A percentile compares a stretch with the other conserved stretches of the same genome.
phyloP scores from a whole-genome alignment of 2,113 vertebrate species.

The Bombycilla garrulus region DNA sequence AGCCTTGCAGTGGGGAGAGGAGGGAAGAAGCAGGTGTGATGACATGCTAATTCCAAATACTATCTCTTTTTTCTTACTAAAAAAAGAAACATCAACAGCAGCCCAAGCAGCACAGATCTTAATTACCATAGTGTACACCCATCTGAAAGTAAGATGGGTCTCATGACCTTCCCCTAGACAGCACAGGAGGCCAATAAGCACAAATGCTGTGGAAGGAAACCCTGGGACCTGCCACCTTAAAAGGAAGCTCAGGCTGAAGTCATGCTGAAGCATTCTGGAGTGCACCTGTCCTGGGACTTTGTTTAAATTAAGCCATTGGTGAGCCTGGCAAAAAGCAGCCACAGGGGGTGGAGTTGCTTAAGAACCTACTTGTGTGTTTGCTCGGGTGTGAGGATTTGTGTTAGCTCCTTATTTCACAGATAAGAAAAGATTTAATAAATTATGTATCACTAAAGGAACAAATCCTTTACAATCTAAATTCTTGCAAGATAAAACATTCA shows the following conservation, averaged over 20 bases:
- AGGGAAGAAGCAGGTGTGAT: not conserved
- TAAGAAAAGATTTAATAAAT: not conserved
- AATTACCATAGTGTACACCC: not conserved
- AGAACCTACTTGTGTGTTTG: slow-evolving; percentile 4
- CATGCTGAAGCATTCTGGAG: not conserved
- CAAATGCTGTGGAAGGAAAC: not conserved
- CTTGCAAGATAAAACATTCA: not conserved
- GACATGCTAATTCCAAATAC: not conserved
- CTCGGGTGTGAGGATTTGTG: not conserved
- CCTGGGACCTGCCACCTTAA: not conserved
- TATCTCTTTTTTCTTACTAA: not conserved
- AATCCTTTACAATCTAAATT: not conserved
- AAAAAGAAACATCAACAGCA: not conserved
- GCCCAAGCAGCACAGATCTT: not conserved
- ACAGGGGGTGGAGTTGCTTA: not conserved
- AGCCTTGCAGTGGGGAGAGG: not conserved
- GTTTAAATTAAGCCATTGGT: slow-evolving; percentile 19
- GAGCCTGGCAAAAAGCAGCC: slow-evolving; percentile 4
- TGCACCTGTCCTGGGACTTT: not conserved
- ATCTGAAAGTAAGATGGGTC: not conserved
- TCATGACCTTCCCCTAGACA: not conserved
- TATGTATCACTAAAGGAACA: not conserved
- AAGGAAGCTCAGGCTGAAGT: not conserved
- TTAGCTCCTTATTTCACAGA: not conserved
- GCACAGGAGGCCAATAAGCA: not conserved